Evolutionary conservation across 2,797 vertebrate species (phyloP).

Genomic region (Phataginus tricuspis): DNA sequence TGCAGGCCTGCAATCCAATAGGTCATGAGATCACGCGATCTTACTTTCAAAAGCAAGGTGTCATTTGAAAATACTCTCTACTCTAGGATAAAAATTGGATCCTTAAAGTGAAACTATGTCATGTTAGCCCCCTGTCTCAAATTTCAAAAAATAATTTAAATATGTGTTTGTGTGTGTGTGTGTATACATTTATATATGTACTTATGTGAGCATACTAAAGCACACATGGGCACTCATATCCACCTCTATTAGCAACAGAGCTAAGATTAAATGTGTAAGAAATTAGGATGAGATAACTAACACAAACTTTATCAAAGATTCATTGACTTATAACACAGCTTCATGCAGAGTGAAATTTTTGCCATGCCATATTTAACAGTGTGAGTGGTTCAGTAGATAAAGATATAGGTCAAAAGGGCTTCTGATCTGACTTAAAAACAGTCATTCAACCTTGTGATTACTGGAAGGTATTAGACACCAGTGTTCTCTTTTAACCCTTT

Average conservation of each 20-base stretch:
- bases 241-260: neutral
- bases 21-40: neutral
- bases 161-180: neutral
- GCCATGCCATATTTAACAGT: neutral
- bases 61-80: neutral
- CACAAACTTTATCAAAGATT: neutral
- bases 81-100: neutral
- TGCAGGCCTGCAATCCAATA: neutral
- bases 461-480: neutral
- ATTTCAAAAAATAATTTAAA: slow-evolving; percentile 5
- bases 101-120: neutral
- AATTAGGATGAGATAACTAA: neutral
- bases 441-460: neutral
- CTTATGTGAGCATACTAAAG: neutral
- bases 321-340: neutral
- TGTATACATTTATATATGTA: neutral
- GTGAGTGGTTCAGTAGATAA: neutral
- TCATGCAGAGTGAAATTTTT: neutral
- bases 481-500: neutral
- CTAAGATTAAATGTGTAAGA: neutral
- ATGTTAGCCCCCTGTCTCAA: neutral
- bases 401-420: neutral
- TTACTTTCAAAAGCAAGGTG: neutral
- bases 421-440: neutral
- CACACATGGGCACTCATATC: neutral